phyloP scores from a whole-genome alignment of 2,888 invertebrate genomes.

The Anthoptus insignis region DNA sequence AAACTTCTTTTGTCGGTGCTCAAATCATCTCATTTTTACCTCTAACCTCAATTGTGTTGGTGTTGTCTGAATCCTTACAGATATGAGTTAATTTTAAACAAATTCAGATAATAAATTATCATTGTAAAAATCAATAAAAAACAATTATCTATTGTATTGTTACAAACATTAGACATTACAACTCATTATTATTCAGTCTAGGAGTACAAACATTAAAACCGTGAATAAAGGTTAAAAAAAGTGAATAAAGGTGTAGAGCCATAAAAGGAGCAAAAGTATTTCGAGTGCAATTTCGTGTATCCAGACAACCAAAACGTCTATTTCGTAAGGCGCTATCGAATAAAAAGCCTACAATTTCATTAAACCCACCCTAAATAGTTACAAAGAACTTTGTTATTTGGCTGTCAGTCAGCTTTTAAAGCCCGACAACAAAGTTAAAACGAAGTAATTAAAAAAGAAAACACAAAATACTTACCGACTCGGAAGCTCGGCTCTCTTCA shows the following conservation, averaged over 20 bases:
- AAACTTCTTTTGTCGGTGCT: too few species aligned
- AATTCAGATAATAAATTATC: too few species aligned
- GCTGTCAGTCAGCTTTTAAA: constrained; percentile 86
- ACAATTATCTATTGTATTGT: neutral
- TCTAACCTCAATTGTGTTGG: too few species aligned
- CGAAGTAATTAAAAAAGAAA: constrained; percentile 87
- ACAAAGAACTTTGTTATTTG: constrained; percentile 84
- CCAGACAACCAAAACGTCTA: constrained; percentile 60
- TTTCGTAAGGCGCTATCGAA: constrained; percentile 65
- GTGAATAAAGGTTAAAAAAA: too few species aligned
- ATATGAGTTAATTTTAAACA: constrained; percentile 17
- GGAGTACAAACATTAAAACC: constrained; percentile 30
- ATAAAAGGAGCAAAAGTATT: constrained; percentile 47
- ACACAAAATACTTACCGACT: constrained; percentile 87
- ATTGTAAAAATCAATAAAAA: neutral
- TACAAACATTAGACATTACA: neutral
- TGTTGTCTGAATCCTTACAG: too few species aligned
- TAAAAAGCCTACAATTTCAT: constrained; percentile 79
- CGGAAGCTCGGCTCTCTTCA: constrained; percentile 86
- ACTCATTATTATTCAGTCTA: constrained; percentile 2
- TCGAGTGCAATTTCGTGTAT: constrained; percentile 52
- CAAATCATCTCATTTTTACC: constrained; percentile 49
- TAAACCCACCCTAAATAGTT: constrained; percentile 82
- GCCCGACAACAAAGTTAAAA: constrained; percentile 85
- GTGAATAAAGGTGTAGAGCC: constrained; percentile 43